A percentile compares a stretch with the other conserved stretches of the same genome.
Evolutionary conservation across 2,888 invertebrate genomes (phyloP).

Genomic region (Tiliacea aurago): DNA sequence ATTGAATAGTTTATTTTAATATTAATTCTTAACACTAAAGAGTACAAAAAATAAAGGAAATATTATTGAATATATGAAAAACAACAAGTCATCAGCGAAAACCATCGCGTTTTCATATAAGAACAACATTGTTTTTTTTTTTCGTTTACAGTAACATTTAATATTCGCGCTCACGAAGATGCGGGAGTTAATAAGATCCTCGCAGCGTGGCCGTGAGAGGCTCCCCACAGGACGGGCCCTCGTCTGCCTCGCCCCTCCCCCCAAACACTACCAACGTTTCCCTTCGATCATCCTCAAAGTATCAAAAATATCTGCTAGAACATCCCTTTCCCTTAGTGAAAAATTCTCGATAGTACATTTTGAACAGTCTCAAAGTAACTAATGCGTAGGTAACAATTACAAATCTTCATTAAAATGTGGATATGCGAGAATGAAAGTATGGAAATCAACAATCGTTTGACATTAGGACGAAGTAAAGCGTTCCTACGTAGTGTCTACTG

Average conservation of each 20-base stretch:
- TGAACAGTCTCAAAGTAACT: conserved; percentile 91
- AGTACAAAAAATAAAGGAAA: conserved; percentile 91
- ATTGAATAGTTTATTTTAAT: conserved; percentile 90
- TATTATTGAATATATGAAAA: conserved; percentile 90
- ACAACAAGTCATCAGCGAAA: conserved; percentile 89
- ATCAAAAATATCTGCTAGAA: conserved; percentile 91
- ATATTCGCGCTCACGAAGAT: conserved; percentile 84
- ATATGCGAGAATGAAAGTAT: conserved; percentile 86
- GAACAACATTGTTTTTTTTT: conserved; percentile 88
- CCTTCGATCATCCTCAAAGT: conserved; percentile 89
- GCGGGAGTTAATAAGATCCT: conserved; percentile 73
- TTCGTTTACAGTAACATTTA: conserved; percentile 89
- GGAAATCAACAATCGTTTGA: conserved; percentile 84
- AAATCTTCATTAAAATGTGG: conserved; percentile 84
- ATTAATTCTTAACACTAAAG: conserved; percentile 90
- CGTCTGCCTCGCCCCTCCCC: conserved; percentile 35
- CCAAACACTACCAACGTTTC: conserved; percentile 83
- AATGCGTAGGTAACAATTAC: conserved; percentile 90
- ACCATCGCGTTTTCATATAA: conserved; percentile 88
- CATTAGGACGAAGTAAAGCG: conserved; percentile 85
- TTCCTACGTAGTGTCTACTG: conserved; percentile 76
- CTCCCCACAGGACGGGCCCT: conserved; percentile 37
- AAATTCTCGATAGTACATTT: conserved; percentile 87
- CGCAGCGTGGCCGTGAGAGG: conserved; percentile 60
- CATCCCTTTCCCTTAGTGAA: conserved; percentile 90